Base-by-base conservation (phyloP, 53 echinoderm and acorn worm species). In the Henricia sp. region DNA sequence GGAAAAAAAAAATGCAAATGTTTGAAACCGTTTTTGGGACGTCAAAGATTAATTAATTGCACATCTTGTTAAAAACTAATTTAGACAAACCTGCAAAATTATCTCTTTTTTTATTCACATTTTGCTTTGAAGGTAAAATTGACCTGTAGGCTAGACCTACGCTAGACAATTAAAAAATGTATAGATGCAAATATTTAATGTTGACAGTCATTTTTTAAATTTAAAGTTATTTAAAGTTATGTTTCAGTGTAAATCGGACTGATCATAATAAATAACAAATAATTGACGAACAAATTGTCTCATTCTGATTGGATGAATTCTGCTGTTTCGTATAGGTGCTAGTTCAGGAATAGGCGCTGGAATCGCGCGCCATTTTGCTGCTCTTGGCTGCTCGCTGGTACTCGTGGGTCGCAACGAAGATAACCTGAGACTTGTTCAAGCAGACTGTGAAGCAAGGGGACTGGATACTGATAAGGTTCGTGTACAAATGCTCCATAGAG, bases 321-420 rank as follows among this genome's bases (percentile, higher is more conserved):
- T 56, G 34, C 32, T 6, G 6, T 34, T 12, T 32, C 2, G 5
- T 63, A 4, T 14, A 91, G 91, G 91, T 2, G 86, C 91, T 5
- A 87, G 87, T 40, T 87, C 91, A 34, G 87, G 87, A 0, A 91
- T 91, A 68, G 91, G 91, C 57, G 91, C 87, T 17, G 91, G 91
- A 43, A 87, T 87, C n/a, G 91, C 91, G 24, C 44, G 75, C 57
- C 91, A 86, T 83, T 68, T 91, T 64, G 87, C 91, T 53, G 65
- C 78, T 35, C 83, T 91, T 8, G 91, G 91, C 11, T 91, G 75
- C 16, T 36, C 87, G 52, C 50, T 91, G 34, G 87, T 87, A 23
- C 77, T 91, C 24, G 82, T 86, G 17, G 91, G 87, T 8, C 59
- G 84, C 38, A 82, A 91, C 58, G 66, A 62, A 21, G 91, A 74